phyloP scores from a whole-genome alignment of 2,888 invertebrate genomes.

The Octonoba sinensis region DNA sequence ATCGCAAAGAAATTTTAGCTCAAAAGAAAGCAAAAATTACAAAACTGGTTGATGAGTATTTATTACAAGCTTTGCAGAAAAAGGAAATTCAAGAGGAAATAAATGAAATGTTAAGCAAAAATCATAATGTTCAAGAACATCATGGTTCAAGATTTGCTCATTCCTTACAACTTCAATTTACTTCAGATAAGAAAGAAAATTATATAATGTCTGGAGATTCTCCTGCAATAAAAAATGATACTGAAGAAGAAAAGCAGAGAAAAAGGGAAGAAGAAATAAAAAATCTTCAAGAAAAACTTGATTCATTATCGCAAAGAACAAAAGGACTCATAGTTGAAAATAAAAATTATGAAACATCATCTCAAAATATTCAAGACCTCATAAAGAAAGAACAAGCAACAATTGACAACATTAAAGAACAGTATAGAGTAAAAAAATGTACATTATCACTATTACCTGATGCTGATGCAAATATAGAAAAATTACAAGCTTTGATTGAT shows the following conservation, averaged over 20 bases:
- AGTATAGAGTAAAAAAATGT: conserved; percentile 71
- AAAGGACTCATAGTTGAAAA: conserved; percentile 69
- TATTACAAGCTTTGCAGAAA: conserved; percentile 68
- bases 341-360: conserved; percentile 69
- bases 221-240: conserved; percentile 65
- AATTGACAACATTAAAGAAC: conserved; percentile 66
- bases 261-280: conserved; percentile 70
- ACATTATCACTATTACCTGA: conserved; percentile 78
- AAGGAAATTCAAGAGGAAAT: conserved; percentile 10
- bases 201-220: neutral
- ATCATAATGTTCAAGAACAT: neutral
- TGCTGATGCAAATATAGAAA: conserved; percentile 73
- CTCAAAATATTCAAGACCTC: conserved; percentile 67
- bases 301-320: conserved; percentile 66
- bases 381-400: conserved; percentile 59
- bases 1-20: conserved; percentile 69
- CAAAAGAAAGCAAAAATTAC: conserved; percentile 69
- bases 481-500: conserved; percentile 73
- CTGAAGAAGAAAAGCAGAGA: conserved; percentile 70
- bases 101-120: conserved; percentile 1
- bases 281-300: conserved; percentile 69
- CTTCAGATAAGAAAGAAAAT: conserved; percentile 66
- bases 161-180: conserved; percentile 71
- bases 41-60: conserved; percentile 69
- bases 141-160: conserved; percentile 71